These are phyloP conservation scores for Brachionus koreanus DNA, from an alignment of 1,140 invertebrate species.

Conservation along the genomic window DNA sequence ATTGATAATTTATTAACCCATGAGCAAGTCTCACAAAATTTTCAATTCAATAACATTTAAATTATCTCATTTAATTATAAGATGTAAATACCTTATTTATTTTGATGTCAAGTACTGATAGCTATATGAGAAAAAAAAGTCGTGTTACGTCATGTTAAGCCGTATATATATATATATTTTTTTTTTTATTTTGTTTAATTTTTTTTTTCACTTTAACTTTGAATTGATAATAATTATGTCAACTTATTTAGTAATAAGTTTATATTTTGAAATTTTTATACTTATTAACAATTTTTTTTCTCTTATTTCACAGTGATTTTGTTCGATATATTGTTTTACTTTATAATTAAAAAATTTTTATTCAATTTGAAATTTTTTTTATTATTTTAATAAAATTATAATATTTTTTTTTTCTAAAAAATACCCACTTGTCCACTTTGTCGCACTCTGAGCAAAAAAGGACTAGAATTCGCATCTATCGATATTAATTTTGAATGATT, in stretches of 20 bases:
- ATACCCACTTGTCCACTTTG: background rate
- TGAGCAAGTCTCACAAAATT: constrained; percentile 14
- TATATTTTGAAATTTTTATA: background rate
- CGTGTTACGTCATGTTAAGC: background rate
- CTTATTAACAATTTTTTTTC: background rate
- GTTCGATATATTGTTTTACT: background rate
- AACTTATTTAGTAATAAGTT: background rate
- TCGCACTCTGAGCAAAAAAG: too few relatives aligned
- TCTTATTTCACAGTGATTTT: background rate
- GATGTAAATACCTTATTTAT: background rate
- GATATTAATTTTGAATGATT: too few relatives aligned
- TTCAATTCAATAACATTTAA: constrained; percentile 19
- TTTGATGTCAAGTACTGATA: constrained; percentile 25
- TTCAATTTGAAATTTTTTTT: constrained; percentile 7
- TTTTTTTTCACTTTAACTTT: too few relatives aligned
- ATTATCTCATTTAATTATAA: background rate
- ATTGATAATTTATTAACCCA: background rate
- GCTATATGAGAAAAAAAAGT: background rate
- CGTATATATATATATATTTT: background rate
- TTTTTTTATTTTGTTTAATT: background rate
- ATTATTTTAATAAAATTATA: background rate
- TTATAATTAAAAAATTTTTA: background rate
- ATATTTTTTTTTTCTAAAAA: constrained; percentile 8
- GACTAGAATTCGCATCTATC: too few relatives aligned
- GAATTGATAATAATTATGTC: background rate